These are phyloP conservation scores for Enteromius afrohamiltoni DNA, from an alignment of 2,797 vertebrate species.

Conservation along the genomic window DNA sequence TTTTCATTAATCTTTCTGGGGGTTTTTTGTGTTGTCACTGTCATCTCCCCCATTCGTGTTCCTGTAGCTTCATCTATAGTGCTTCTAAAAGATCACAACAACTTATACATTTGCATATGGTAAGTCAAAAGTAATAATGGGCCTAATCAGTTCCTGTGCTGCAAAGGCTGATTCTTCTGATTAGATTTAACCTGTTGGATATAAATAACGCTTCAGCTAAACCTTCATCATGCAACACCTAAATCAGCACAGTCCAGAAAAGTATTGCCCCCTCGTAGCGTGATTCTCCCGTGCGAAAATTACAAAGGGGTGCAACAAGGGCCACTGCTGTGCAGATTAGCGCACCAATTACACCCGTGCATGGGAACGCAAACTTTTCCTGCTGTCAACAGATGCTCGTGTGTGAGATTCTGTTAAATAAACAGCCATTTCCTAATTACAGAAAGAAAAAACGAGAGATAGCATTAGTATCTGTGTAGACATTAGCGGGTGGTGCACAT, in stretches of 20 bases:
- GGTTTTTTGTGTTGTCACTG: background rate
- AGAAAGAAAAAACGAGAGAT: constrained; percentile 21
- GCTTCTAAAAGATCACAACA: constrained; percentile 21
- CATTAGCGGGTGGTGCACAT: constrained; percentile 43
- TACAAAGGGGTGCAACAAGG: background rate
- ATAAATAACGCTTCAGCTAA: constrained; percentile 15
- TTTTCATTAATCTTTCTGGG: constrained; percentile 52
- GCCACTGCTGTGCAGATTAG: constrained; percentile 49
- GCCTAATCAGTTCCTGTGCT: constrained; percentile 52
- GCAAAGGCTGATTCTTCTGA: constrained; percentile 49
- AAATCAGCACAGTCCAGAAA: background rate
- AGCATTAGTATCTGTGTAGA: constrained; percentile 27
- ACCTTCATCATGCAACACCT: background rate
- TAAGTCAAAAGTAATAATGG: constrained; percentile 42
- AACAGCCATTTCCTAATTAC: constrained; percentile 61
- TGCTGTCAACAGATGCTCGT: constrained; percentile 52
- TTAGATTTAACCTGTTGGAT: constrained; percentile 23
- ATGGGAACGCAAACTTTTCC: constrained; percentile 35
- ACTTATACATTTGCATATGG: constrained; percentile 46
- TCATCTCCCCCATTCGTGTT: background rate
- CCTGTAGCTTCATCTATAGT: background rate
- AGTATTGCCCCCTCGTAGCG: background rate
- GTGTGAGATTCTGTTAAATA: constrained; percentile 45
- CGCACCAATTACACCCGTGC: constrained; percentile 36
- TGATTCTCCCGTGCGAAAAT: constrained; percentile 18